Evolutionary conservation across 2,888 invertebrate species (phyloP).

Genomic region (Parapristionchus giblindavisi): DNA sequence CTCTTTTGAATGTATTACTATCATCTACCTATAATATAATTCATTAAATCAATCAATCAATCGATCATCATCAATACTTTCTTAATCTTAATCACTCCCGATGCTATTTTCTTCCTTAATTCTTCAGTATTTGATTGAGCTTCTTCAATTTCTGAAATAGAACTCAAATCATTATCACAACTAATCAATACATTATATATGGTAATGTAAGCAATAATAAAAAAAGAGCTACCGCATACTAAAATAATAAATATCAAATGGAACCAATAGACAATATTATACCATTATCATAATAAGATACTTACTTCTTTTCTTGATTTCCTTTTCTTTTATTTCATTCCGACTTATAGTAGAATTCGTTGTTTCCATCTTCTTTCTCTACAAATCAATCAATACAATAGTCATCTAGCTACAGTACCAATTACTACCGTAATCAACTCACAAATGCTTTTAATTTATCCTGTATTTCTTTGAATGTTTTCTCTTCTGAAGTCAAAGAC

Average conservation of each 20-base stretch:
- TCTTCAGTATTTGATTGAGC: slow-evolving; percentile 46
- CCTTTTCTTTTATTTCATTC: slow-evolving; percentile 7
- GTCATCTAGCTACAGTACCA: too few species aligned
- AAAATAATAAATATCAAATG: too few species aligned
- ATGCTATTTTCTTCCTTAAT: slow-evolving; percentile 47
- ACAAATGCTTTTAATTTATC: slow-evolving; percentile 50
- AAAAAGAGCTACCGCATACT: too few species aligned
- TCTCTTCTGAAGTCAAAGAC: slow-evolving; percentile 52
- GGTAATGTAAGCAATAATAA: too few species aligned
- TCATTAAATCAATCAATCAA: background rate
- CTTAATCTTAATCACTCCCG: slow-evolving; percentile 51
- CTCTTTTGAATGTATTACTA: slow-evolving; percentile 28
- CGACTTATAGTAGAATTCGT: background rate
- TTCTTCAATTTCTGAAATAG: slow-evolving; percentile 43
- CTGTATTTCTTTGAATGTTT: slow-evolving; percentile 49
- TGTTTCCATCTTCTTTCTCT: slow-evolving; percentile 17
- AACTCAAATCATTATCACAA: too few species aligned
- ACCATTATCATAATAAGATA: too few species aligned
- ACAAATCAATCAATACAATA: too few species aligned
- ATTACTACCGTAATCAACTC: background rate
- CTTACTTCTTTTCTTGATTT: slow-evolving; percentile 16
- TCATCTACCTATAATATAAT: slow-evolving; percentile 26
- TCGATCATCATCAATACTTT: slow-evolving; percentile 32
- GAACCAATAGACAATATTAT: too few species aligned
- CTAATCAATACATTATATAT: too few species aligned